These are phyloP conservation scores for Euglossa dilemma DNA, from an alignment of 1,140 invertebrate genomes.

Conservation along the genomic window DNA sequence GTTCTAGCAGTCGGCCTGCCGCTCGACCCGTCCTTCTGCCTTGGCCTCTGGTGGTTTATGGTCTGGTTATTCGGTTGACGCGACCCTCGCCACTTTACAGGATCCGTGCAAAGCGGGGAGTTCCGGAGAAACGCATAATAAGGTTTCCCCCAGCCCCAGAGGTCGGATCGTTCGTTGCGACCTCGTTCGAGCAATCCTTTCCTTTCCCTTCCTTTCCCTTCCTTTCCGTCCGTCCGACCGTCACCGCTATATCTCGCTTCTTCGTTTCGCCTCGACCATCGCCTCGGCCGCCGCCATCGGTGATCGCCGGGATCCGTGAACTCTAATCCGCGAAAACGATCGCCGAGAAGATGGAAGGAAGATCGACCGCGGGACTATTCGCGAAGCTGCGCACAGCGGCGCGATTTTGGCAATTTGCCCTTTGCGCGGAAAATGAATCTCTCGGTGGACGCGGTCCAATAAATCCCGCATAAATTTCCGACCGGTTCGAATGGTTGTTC, in stretches of 20 bases:
- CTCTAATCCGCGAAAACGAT: neutral
- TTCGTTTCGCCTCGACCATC: neutral
- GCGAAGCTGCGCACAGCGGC: neutral
- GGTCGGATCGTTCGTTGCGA: slow-evolving; percentile 37
- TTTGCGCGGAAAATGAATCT: slow-evolving; percentile 1
- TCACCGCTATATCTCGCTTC: neutral
- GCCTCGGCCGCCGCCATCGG: neutral
- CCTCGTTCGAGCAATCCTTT: slow-evolving; percentile 36
- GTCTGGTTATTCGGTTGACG: slow-evolving; percentile 66
- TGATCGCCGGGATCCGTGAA: neutral
- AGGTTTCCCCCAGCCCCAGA: slow-evolving; percentile 34
- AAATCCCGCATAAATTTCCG: slow-evolving; percentile 27
- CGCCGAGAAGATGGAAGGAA: neutral
- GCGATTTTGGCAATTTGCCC: slow-evolving; percentile 29
- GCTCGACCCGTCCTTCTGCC: slow-evolving; percentile 38
- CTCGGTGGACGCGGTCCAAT: neutral
- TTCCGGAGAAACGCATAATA: slow-evolving; percentile 57
- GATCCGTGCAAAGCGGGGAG: slow-evolving; percentile 56
- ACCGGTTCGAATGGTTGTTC: neutral
- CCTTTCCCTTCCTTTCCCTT: no score
- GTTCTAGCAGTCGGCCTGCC: slow-evolving; percentile 37
- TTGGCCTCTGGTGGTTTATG: slow-evolving; percentile 64
- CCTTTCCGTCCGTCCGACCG: neutral
- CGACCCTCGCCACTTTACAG: slow-evolving; percentile 62
- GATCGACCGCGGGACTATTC: neutral